Evolutionary conservation across 92 coral and sea anemone species (phyloP).

Genomic region (Bergia sp.): DNA sequence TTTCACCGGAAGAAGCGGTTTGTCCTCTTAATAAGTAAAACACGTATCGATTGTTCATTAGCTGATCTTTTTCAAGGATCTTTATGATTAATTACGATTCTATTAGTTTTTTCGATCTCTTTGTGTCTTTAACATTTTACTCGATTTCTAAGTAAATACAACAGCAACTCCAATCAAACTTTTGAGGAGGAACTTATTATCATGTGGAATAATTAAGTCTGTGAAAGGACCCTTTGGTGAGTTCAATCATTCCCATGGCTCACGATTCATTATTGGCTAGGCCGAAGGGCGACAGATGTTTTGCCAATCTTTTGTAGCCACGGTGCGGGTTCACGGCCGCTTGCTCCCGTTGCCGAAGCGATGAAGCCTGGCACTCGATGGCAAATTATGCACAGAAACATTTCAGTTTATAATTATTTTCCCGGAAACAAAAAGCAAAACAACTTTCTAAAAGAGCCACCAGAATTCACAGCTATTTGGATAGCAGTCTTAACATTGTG

Average conservation of each 20-base stretch:
- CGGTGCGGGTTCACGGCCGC: not conserved
- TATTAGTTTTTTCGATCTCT: conserved; percentile 13
- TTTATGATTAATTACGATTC: conserved; percentile 3
- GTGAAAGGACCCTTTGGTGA: conserved; percentile 2
- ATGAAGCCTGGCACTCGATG: not conserved
- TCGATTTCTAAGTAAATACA: conserved; percentile 18
- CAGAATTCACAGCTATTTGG: not conserved
- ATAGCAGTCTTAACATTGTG: not conserved
- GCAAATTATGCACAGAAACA: not conserved
- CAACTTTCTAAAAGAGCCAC: not conserved
- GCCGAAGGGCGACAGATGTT: conserved; percentile 30
- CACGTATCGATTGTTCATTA: not conserved
- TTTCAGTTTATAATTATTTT: not conserved
- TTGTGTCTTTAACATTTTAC: not conserved
- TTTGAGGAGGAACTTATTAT: conserved; percentile 14
- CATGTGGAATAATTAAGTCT: not conserved
- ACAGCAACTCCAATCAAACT: conserved; percentile 5
- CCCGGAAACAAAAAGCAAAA: not conserved
- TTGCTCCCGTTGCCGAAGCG: conserved; percentile 34
- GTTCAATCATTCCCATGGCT: not conserved
- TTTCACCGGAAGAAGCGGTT: not conserved
- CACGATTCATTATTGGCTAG: not conserved
- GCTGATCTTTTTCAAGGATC: not conserved
- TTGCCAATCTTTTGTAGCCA: not conserved
- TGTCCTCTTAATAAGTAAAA: not conserved